Evolutionary conservation across 2,797 vertebrate genomes (phyloP).

Genomic region (Argya squamiceps): DNA sequence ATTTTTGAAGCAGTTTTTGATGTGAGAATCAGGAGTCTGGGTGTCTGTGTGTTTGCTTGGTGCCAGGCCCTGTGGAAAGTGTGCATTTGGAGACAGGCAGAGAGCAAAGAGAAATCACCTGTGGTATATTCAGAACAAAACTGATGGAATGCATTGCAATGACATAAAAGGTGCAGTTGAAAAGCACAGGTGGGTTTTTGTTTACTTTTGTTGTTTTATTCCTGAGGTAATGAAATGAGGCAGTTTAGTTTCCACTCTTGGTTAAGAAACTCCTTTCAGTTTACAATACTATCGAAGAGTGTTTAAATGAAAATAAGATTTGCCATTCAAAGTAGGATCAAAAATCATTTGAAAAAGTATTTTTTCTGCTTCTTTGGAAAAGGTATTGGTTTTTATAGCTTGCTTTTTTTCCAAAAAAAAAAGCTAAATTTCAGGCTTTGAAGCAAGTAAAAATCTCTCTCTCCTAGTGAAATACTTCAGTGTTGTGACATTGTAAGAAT

Average conservation of each 20-base stretch:
- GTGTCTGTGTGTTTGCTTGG: not conserved
- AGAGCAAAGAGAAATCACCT: not conserved
- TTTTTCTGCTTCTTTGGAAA: conserved; percentile 9
- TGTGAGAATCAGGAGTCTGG: not conserved
- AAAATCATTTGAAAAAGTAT: not conserved
- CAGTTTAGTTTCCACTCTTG: conserved; percentile 1
- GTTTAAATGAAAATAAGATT: conserved; percentile 25
- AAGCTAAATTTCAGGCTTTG: not conserved
- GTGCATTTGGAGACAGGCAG: not conserved
- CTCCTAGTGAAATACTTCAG: not conserved
- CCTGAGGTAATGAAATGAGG: not conserved
- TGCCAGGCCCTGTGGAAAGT: not conserved
- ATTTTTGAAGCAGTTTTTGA: not conserved
- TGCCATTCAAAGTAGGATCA: not conserved
- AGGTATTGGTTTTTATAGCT: not conserved
- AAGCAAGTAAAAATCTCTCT: not conserved
- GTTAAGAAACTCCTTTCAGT: not conserved
- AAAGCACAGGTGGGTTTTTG: conserved; percentile 21
- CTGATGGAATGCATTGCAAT: not conserved
- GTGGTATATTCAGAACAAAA: not conserved
- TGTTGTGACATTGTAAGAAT: not conserved
- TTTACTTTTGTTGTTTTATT: conserved; percentile 15
- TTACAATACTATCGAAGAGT: not conserved
- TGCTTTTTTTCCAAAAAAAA: not conserved
- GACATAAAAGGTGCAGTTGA: not conserved